Base-by-base conservation (phyloP, 2,888 invertebrate species). In the Orthosia cruda region DNA sequence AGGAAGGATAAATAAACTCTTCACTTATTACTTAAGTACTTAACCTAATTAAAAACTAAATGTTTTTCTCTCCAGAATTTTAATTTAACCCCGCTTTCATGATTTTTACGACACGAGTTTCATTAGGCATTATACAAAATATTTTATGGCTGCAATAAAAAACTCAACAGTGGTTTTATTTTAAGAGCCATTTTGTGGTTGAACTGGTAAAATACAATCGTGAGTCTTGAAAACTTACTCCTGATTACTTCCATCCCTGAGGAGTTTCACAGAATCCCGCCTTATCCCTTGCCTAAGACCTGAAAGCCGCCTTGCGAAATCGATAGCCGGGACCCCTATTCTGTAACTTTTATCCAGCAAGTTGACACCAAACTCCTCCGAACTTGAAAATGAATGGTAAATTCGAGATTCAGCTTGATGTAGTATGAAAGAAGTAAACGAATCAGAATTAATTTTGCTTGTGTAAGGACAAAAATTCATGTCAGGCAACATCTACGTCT, bases 241-340 rank as follows among this genome's bases (percentile, higher is more conserved):
- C 81, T 89, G 87, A 89, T 89, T 88, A 87, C 87, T 89, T 82
- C 70, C 73, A 81, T 85, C 86, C 77, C 82, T 77, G 77, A 84
- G 80, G 79, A 84, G 74, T 86, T 88, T 82, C 65, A 55, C 73
- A 74, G 81, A 89, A 89, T 84, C 87, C 87, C 79, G 78, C 67
- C 52, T 82, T 83, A 84, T 86, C 86, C 84, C 70, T 79, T 75
- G 84, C 69, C 79, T 83, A 82, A 86, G 87, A 86, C 81, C 85
- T 87, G 71, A 83, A 81, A 84, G 74, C 85, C 78, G 71, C 76
- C 82, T 80, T 85, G 72, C 75, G 76, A 77, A 85, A 88, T 86
- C 85, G 81, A 89, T 89, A 74, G 50, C 71, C 26, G 69, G 71
- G 69, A 77, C 75, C 71, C 81, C 77, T 86, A 86, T 88, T 87